Percentiles rank a stretch among this genome's conserved stretches.
Evolutionary conservation across 2,888 invertebrate species (phyloP).

Genomic region (Cataglyphis cursor): DNA sequence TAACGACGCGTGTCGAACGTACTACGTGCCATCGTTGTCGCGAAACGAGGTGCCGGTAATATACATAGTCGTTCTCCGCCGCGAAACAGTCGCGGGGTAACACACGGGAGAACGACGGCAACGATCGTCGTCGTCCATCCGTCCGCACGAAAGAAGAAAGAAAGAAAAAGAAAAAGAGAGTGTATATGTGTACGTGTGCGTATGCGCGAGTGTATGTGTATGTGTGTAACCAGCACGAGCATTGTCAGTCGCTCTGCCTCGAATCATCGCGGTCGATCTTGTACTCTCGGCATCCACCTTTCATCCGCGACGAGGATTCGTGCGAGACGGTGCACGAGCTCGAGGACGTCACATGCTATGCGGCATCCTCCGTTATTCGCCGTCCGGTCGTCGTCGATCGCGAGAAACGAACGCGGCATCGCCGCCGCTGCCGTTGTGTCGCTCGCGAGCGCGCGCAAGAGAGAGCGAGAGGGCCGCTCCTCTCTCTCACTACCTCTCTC

Average conservation of each 20-base stretch:
- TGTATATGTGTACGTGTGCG: background rate
- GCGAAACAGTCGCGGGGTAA: background rate
- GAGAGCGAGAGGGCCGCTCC: slow-evolving; percentile 27
- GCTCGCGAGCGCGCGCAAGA: slow-evolving; percentile 21
- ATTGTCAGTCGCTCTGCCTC: slow-evolving; percentile 25
- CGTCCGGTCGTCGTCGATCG: slow-evolving; percentile 8
- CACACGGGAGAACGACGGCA: slow-evolving; percentile 19
- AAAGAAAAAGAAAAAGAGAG: background rate
- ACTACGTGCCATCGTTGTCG: slow-evolving; percentile 33
- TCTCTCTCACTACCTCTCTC: slow-evolving; percentile 5
- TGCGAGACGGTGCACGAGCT: background rate
- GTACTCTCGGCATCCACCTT: background rate
- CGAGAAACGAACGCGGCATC: slow-evolving; percentile 34
- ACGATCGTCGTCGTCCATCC: slow-evolving; percentile 16
- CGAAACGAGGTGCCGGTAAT: slow-evolving; percentile 46
- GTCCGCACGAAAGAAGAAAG: background rate
- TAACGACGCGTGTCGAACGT: slow-evolving; percentile 46
- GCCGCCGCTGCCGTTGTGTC: slow-evolving; percentile 1
- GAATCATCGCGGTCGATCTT: background rate
- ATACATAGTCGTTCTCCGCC: slow-evolving; percentile 11
- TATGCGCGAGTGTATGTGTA: background rate
- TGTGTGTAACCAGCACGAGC: slow-evolving; percentile 30
- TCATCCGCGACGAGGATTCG: background rate
- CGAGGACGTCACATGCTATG: slow-evolving; percentile 2
- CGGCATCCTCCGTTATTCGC: background rate